Conservation (phyloP, 2,888 invertebrate genomes). For the Melipona bicolor region DNA sequence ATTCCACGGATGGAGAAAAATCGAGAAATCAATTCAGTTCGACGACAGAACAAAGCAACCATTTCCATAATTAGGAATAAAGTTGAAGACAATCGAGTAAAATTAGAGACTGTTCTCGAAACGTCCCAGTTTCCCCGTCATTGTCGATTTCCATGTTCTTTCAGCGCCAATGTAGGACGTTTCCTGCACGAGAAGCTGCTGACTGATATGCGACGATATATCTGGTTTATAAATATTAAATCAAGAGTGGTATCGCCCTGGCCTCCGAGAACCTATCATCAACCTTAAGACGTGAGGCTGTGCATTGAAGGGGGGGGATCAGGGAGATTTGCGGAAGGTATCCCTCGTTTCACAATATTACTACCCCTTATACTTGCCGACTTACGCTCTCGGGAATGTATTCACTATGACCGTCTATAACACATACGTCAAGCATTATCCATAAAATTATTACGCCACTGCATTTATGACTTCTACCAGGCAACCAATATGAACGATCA, state of each 20-base stretch:
- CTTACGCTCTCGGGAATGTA: conserved; percentile 52
- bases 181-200: neutral
- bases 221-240: conserved; percentile 75
- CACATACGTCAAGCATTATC: conserved; percentile 25
- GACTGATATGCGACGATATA: conserved; percentile 34
- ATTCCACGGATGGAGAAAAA: conserved; percentile 54
- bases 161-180: neutral
- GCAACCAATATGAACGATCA: no score
- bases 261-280: conserved; percentile 61
- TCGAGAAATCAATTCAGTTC: neutral
- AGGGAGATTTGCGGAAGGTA: conserved; percentile 72
- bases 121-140: neutral
- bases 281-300: conserved; percentile 70
- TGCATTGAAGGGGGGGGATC: conserved; percentile 71
- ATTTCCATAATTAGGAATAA: conserved; percentile 28
- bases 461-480: conserved; percentile 35
- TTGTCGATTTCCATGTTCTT: conserved; percentile 26
- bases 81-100: neutral
- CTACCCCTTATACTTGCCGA: conserved; percentile 63
- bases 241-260: conserved; percentile 55
- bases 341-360: conserved; percentile 68
- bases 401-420: conserved; percentile 18
- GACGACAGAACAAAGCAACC: neutral
- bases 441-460: conserved; percentile 56
- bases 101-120: neutral